Evolutionary conservation across 2,113 vertebrate species (phyloP), one percentile per base, ranked within the genome.

Genomic region (Megaceryle torquata): DNA sequence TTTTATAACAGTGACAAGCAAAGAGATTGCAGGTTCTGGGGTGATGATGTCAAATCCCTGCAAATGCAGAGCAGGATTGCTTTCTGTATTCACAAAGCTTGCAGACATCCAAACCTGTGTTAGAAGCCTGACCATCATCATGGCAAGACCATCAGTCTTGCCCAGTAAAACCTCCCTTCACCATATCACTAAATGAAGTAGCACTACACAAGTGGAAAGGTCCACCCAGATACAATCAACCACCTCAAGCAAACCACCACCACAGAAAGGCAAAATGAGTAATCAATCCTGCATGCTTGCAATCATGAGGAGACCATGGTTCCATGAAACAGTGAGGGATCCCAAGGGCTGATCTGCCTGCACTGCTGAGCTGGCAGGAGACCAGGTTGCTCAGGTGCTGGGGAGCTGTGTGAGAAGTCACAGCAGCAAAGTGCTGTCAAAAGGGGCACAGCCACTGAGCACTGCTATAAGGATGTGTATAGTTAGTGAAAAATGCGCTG

Each of bases 401-500:
- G 17, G 41, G 8, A 64, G 21, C 63, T 31, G 26, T 4, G n/a
- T 48, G 37, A 68, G 25, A 28, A 48, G 54, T 9, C 53, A 25
- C 35, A 37, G 6, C 64, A 51, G 53, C 28, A 56, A 44, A 15
- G 12, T 18, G 26, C 48, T 46, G 28, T 35, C 2, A 0, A n/a
- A 33, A 26, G 48, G 19, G 25, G 13, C 31, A 81, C 50, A 31
- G 4, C 10, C 0, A 0, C 16, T 2, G 0, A 39, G 53, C 33
- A 19, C n/a, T n/a, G 33, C 35, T 25, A 9, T 9, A n/a, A 2
- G 1, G 15, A 21, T 28, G 5, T 1, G 11, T 0, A 0, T 4
- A 39, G 16, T 5, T 3, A 17, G 20, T 4, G 18, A 63, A 69
- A 81, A 60, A 43, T 5, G 39, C 12, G 5, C 33, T 13, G 17